Evolutionary conservation across 2,113 vertebrate species (phyloP).

Genomic region (Zosterops hypoxanthus): DNA sequence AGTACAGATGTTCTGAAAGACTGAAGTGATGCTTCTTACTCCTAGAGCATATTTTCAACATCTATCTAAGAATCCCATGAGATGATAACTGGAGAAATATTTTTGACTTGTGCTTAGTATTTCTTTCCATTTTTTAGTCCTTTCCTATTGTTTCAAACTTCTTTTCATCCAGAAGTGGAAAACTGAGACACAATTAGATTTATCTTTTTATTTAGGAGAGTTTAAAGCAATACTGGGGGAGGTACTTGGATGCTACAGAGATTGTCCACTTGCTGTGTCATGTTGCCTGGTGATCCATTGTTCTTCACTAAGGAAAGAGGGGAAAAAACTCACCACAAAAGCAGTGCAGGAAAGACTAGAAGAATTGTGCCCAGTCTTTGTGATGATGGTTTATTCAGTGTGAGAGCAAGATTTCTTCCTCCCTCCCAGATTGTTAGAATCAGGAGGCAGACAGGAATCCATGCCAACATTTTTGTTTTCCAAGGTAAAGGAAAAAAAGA

Average conservation of each 20-base stretch:
- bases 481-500: not conserved
- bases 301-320: not conserved
- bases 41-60: not conserved
- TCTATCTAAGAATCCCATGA: not conserved
- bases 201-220: not conserved
- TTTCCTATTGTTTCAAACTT: not conserved
- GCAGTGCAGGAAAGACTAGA: not conserved
- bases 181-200: not conserved
- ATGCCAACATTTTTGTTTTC: not conserved
- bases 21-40: not conserved
- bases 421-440: not conserved
- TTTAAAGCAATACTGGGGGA: not conserved
- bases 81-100: not conserved
- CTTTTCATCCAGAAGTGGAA: not conserved
- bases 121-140: rapidly evolving
- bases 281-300: not conserved
- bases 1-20: not conserved
- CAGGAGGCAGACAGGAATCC: not conserved
- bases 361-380: not conserved
- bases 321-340: not conserved
- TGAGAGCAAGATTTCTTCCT: not conserved
- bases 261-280: too few species aligned
- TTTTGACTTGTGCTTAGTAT: not conserved
- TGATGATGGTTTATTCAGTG: not conserved
- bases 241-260: not conserved